Base-by-base conservation (phyloP, 2,888 invertebrate species). In the Protophormia terraenovae region DNA sequence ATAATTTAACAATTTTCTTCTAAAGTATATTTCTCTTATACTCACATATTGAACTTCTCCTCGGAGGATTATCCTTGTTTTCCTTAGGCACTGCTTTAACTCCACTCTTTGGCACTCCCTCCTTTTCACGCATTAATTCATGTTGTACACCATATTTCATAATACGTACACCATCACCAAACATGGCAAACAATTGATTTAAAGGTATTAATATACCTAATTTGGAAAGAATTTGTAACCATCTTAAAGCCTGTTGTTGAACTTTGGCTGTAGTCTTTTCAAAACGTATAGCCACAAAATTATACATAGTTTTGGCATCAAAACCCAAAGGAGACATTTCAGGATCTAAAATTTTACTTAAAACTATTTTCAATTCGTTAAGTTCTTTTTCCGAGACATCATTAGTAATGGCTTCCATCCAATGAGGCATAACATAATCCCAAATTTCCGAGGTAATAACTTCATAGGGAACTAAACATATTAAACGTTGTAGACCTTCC, bases 361-460 rank as follows among this genome's bases (percentile, higher is more conserved):
- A 93, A 38, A 97, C 95, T 86, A 97, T 96, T 92, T 97, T 96
- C 16, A 98, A 93, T 90, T 98, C 97, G 66, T 94, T 93, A 55
- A 97, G 93, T 90, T 98, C 98, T 91, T 97, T 96, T 91, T 97
- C 97, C 0, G 97, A 97, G 0, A 98, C 97, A 90, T 98, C 97
- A 84, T 96, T 96, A 69, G 97, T 97, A 87, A 99, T 97, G 0
- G 98, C 98, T 93, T 99, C 98, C 96, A 99, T 96, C 99, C 99
- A 99, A 89, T 97, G 97, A 0, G 99, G 99, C 98, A 99, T 99
- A 24, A 99, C 98, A 91, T 96, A 96, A 91, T 98, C 97, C 99
- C 99, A 99, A 78, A 98, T 97, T 90, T 98, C 97, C 87, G 97
- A 96, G 0, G 98, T 97, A 87, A 99, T 97, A 29, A 99, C 97